These are phyloP conservation scores for Condylura cristata DNA, from an alignment of 2,113 vertebrate species.

Conservation along the genomic window DNA sequence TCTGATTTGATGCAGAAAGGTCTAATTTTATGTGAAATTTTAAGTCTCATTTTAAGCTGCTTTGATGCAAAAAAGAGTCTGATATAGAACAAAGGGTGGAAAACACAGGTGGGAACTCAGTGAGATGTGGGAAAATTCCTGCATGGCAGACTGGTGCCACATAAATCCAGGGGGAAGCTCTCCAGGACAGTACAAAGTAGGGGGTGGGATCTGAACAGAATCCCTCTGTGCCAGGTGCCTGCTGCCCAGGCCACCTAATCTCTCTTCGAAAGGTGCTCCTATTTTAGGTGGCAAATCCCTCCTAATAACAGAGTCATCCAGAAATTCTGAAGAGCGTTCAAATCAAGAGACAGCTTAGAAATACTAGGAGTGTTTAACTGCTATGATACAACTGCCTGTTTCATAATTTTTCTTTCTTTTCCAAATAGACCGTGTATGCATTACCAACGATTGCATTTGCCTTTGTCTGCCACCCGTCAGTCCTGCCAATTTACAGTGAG, in stretches of 20 bases:
- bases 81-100: not conserved
- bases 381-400: slow-evolving; percentile 9
- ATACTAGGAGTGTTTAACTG: not conserved
- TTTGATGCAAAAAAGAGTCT: not conserved
- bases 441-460: slow-evolving; percentile 90
- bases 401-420: slow-evolving; percentile 77
- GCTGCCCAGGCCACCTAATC: not conserved
- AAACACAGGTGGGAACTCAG: not conserved
- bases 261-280: slow-evolving; percentile 14
- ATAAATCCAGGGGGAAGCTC: accelerated
- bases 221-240: not conserved
- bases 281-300: slow-evolving; percentile 18
- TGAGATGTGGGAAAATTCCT: not conserved
- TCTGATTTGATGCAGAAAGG: no score
- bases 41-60: not conserved
- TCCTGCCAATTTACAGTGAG: slow-evolving; percentile 90
- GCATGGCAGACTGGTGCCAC: not conserved
- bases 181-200: not conserved
- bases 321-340: slow-evolving; percentile 1
- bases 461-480: slow-evolving; percentile 89
- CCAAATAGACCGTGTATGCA: slow-evolving; percentile 87
- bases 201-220: not conserved
- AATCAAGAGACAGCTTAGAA: not conserved
- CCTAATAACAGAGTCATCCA: slow-evolving; percentile 31
- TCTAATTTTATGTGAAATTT: no score